Conservation (phyloP, 2,113 vertebrate species). For the Eleginops maclovinus region DNA sequence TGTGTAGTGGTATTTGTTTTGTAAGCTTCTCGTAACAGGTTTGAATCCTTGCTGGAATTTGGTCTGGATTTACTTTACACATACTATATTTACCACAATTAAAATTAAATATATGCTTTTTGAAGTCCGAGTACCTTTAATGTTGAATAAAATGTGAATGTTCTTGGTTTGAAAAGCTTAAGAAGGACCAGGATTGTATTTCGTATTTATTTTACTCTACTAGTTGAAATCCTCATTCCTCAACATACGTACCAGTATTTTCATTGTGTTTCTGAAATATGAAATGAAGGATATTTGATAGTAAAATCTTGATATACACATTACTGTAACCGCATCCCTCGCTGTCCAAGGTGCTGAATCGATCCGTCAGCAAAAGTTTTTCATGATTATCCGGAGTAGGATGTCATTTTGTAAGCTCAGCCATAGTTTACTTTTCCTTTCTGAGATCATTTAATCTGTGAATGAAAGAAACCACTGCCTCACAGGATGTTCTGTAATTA, state of each 20-base stretch:
- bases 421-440: slow-evolving; percentile 5
- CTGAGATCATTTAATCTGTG: not conserved
- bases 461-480: not conserved
- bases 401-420: not conserved
- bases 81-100: not conserved
- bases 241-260: not conserved
- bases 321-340: not conserved
- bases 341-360: slow-evolving; percentile 16
- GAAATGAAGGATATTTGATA: not conserved
- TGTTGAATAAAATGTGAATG: no score
- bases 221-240: no score
- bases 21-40: not conserved
- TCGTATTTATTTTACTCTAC: no score
- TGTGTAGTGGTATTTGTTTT: not conserved
- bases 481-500: slow-evolving; percentile 1
- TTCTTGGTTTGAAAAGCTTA: no score
- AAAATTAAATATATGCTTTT: not conserved
- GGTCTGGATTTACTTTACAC: not conserved
- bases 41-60: not conserved
- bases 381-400: not conserved
- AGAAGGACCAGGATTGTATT: no score
- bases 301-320: not conserved
- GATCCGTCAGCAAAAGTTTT: not conserved
- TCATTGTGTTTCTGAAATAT: not conserved
- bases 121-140: no score